Evolutionary conservation across 2,797 vertebrate genomes (phyloP).

Genomic region (Podarcis lilfordi): DNA sequence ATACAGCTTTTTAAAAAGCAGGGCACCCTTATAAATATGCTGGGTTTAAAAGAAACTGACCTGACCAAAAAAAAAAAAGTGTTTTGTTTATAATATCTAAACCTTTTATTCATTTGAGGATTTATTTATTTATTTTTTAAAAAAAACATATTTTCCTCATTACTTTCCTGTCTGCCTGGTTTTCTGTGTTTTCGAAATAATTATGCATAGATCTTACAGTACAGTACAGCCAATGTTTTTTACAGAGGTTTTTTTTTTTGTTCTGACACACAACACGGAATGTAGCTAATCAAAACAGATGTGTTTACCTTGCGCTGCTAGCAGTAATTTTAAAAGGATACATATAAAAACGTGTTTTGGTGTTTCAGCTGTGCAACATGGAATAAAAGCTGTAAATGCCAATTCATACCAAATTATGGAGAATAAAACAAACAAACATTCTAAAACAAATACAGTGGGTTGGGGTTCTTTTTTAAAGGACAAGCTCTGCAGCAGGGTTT

Average conservation of each 20-base stretch:
- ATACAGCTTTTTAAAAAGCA: conserved; percentile 74
- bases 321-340: conserved; percentile 55
- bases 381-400: conserved; percentile 51
- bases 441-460: conserved; percentile 54
- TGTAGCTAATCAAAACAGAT: conserved; percentile 66
- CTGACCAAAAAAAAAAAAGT: conserved; percentile 55
- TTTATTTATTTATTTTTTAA: neutral
- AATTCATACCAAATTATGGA: conserved; percentile 57
- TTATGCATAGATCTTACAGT: conserved; percentile 52
- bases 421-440: conserved; percentile 58
- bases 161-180: conserved; percentile 63
- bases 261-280: conserved; percentile 55
- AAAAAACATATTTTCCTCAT: conserved; percentile 51
- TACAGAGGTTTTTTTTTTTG: conserved; percentile 46
- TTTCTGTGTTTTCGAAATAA: conserved; percentile 71
- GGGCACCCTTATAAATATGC: conserved; percentile 71
- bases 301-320: conserved; percentile 54
- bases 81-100: conserved; percentile 68
- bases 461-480: conserved; percentile 43
- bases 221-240: conserved; percentile 62
- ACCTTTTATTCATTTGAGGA: conserved; percentile 53
- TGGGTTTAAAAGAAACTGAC: conserved; percentile 69
- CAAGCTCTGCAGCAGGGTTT: neutral
- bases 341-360: conserved; percentile 54
- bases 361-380: conserved; percentile 29